Percentiles rank a stretch among this genome's conserved stretches.
phyloP scores from a whole-genome alignment of 1,140 invertebrate species.

The Polypedilum pembai region DNA sequence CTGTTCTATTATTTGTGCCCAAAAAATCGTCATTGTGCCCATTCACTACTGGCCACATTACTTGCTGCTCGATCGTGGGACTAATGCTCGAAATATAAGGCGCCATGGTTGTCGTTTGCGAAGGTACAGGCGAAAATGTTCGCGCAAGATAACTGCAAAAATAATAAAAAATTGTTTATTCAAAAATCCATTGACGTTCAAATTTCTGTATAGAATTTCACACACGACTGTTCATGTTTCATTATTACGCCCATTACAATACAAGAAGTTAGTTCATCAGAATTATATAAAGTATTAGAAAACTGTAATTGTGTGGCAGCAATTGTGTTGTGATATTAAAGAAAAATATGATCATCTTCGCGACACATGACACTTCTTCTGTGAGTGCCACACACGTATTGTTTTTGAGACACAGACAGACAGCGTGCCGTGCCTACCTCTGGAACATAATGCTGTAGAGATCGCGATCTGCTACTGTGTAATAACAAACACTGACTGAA shows the following conservation, averaged over 20 bases:
- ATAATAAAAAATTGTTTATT: background rate
- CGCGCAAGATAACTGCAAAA: background rate
- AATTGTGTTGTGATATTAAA: background rate
- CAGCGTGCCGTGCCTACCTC: background rate
- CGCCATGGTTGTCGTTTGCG: background rate
- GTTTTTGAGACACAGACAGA: background rate
- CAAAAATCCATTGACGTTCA: no score
- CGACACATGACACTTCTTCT: background rate
- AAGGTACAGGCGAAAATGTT: background rate
- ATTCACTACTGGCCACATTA: background rate
- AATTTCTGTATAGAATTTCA: no score
- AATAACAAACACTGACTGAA: slow-evolving; percentile 16
- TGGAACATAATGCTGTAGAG: background rate
- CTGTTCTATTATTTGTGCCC: background rate
- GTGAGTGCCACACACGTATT: background rate
- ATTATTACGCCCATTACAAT: no score
- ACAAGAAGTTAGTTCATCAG: no score
- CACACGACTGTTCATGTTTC: background rate
- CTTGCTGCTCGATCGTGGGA: background rate
- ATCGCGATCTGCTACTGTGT: background rate
- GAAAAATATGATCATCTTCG: background rate
- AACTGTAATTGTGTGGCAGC: background rate
- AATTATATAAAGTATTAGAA: no score
- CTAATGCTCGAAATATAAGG: background rate
- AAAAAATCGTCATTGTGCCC: background rate